These are phyloP conservation scores for Capitella teleta DNA, from an alignment of 1,140 invertebrate species.

Conservation along the genomic window DNA sequence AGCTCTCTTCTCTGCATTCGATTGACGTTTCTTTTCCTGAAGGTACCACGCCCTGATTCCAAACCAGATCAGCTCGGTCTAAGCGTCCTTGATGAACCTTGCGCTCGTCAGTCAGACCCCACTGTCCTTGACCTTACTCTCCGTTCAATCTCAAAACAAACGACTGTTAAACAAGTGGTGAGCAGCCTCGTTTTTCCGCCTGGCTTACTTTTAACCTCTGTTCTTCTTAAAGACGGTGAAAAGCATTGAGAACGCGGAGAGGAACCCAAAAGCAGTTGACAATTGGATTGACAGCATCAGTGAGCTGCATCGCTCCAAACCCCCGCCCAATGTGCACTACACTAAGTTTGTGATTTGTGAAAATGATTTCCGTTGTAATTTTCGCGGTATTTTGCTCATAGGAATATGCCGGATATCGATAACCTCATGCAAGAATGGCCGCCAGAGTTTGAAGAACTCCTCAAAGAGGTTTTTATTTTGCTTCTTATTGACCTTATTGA, in stretches of 20 bases:
- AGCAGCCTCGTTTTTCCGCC: too few relatives aligned
- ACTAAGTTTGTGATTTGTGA: constrained; percentile 50
- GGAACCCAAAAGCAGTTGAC: constrained; percentile 76
- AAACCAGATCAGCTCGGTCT: constrained; percentile 64
- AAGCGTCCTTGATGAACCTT: constrained; percentile 84
- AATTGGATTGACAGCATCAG: constrained; percentile 88
- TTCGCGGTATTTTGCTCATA: constrained; percentile 42
- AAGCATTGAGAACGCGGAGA: constrained; percentile 71
- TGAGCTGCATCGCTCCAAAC: constrained; percentile 74
- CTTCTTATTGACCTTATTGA: background rate
- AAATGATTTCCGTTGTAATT: background rate
- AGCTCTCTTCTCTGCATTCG: background rate
- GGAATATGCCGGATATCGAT: constrained; percentile 88
- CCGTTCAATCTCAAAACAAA: constrained; percentile 67
- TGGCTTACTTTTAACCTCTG: too few relatives aligned
- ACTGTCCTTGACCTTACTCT: constrained; percentile 86
- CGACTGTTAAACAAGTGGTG: constrained; percentile 35
- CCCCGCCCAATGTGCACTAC: constrained; percentile 72
- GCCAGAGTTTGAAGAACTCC: constrained; percentile 64
- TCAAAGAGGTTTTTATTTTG: constrained; percentile 51
- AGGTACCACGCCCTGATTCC: constrained; percentile 66
- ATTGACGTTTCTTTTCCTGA: background rate
- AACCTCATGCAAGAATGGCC: constrained; percentile 90
- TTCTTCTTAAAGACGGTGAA: constrained; percentile 57
- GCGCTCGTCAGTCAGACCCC: constrained; percentile 86